Evolutionary conservation across 2,888 invertebrate genomes (phyloP), one percentile per base, ranked within the genome.

Genomic region (Thalpophila matura): DNA sequence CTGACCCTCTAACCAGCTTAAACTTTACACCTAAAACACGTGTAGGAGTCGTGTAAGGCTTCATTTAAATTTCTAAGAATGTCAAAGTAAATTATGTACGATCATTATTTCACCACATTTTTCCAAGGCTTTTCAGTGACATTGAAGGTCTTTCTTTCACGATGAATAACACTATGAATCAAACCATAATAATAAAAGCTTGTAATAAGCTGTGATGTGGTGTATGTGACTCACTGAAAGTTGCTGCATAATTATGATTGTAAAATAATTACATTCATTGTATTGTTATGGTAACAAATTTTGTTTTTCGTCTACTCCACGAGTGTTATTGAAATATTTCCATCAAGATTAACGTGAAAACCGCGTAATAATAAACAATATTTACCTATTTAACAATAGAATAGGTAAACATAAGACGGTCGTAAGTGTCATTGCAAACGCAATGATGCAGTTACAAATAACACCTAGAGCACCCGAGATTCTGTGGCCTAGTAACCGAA

Each of bases 1-100:
- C 31, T 40, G 10, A 10, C 31, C 26, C 12, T 31, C 18, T 53
- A 67, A 53, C 37, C 7, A 51, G 46, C 65, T 53, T 57, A 56
- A 26, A 54, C 31, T 35, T 50, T 29, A 33, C 27, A 35, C 65
- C 38, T 55, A 22, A 31, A 31, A 22, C 35, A 35, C 38, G 14
- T 33, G 14, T 33, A n/a, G n/a, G n/a, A n/a, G n/a, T n/a, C 42
- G 14, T 40, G 35, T 63, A 50, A 2, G 69, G 73, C 47, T 72
- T 69, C 69, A 9, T 38, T 45, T 22, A n/a, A 46, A 57, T 64
- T 71, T 47, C 72, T 33, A 51, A 56, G 65, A 64, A 69, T 6
- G 18, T 26, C 46, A 40, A 64, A 6, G 27, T 50, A 63, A 27
- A 6, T n/a, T n/a, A n/a, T 9, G 37, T 9, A 43, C 5, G 22